phyloP scores from a whole-genome alignment of 2,888 invertebrate species.

The Habroteleia sp. region DNA sequence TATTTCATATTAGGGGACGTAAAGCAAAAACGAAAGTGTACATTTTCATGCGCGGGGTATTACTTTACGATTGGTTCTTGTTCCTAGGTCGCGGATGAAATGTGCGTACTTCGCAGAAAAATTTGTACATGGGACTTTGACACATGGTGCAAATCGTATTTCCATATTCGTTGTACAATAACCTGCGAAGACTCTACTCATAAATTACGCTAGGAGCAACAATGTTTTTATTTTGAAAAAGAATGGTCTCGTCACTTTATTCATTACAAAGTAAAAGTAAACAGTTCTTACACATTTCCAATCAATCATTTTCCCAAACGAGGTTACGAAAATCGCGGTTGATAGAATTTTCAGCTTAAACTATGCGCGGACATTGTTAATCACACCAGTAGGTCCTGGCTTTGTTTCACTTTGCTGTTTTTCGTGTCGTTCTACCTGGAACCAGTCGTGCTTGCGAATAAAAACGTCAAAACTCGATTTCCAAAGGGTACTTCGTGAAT shows the following conservation, averaged over 20 bases:
- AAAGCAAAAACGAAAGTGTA: slow-evolving; percentile 41
- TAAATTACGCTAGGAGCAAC: not conserved
- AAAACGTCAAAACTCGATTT: slow-evolving; percentile 35
- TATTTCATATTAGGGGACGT: slow-evolving; percentile 34
- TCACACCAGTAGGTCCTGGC: slow-evolving; percentile 3
- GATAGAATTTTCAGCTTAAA: slow-evolving; percentile 11
- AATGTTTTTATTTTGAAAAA: too few species aligned
- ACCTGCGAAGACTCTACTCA: not conserved
- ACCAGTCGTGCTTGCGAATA: slow-evolving; percentile 24
- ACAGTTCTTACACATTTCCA: too few species aligned
- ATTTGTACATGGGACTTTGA: slow-evolving; percentile 8
- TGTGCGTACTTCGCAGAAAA: slow-evolving; percentile 25
- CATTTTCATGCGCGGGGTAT: slow-evolving; percentile 22
- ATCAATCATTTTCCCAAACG: too few species aligned
- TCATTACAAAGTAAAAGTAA: not conserved
- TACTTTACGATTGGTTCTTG: slow-evolving; percentile 53
- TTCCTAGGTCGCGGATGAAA: slow-evolving; percentile 33
- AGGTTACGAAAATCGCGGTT: slow-evolving; percentile 15
- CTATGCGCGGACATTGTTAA: slow-evolving; percentile 29
- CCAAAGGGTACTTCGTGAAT: slow-evolving; percentile 2
- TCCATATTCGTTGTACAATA: slow-evolving; percentile 30
- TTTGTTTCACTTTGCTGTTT: slow-evolving; percentile 14
- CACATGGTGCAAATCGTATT: slow-evolving; percentile 22
- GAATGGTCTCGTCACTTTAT: slow-evolving; percentile 9
- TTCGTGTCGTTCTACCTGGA: slow-evolving; percentile 17